These are phyloP conservation scores for Orthosia cruda DNA, from an alignment of 2,888 invertebrate genomes.

Conservation along the genomic window DNA sequence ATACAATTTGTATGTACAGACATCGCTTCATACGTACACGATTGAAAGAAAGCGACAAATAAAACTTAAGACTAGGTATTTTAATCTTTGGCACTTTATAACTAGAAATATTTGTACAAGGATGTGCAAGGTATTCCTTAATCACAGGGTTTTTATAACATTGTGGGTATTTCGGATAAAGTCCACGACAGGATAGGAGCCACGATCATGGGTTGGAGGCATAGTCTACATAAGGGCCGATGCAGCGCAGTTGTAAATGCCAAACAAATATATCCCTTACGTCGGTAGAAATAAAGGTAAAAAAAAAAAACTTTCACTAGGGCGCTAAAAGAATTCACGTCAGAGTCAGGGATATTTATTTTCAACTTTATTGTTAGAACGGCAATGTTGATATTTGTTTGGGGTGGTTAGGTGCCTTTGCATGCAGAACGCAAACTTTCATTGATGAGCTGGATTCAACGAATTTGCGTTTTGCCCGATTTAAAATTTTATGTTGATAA, in stretches of 20 bases:
- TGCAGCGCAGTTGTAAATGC: neutral
- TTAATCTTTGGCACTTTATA: conserved; percentile 70
- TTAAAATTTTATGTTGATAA: neutral
- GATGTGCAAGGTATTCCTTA: conserved; percentile 19
- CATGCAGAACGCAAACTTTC: conserved; percentile 3
- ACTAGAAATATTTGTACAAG: conserved; percentile 43
- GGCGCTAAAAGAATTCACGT: neutral
- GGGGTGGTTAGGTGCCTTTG: neutral
- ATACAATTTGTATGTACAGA: conserved; percentile 64
- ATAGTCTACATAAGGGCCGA: too few relatives aligned
- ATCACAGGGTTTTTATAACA: neutral
- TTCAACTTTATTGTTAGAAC: neutral
- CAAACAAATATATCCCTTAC: neutral
- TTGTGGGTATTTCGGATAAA: neutral
- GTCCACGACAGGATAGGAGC: neutral
- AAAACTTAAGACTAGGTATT: conserved; percentile 29
- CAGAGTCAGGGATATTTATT: neutral
- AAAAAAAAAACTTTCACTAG: neutral
- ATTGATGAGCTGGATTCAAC: conserved; percentile 49
- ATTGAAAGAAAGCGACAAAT: conserved; percentile 43
- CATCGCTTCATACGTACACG: conserved; percentile 43
- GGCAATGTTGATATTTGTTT: neutral
- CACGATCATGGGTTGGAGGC: conserved; percentile 14
- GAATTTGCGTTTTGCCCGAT: conserved; percentile 20
- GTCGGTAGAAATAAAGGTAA: neutral